Base-by-base conservation (phyloP, 2,888 invertebrate species). In the Bedellia somnulentella region DNA sequence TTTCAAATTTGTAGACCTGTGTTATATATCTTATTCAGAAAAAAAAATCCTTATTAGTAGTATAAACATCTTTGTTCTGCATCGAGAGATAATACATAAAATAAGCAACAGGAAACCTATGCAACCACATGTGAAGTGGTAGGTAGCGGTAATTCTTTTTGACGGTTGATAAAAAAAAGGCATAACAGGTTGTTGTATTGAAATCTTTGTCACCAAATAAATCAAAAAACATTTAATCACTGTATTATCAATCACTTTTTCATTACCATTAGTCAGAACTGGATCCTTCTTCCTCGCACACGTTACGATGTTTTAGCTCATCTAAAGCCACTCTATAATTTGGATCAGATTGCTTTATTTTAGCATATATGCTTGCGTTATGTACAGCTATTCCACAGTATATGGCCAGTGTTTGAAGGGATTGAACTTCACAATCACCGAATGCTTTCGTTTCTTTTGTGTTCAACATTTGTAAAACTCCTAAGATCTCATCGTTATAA, bases 111-210 rank as follows among this genome's bases (percentile, higher is more conserved):
- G 89, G 84, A 79, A 91, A 92, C 1, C 89, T 92, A 49, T 93
- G 92, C 14, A 86, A 85, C 83, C 91, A 93, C 55, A 92, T 93
- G 53, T 93, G 92, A 50, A 92, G 92, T 0, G 90, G 88, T 1
- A 91, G 89, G 15, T 82, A 70, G 5, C 92, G 75, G 52, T 93
- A 92, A 62, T 92, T 92, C 57, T 90, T 92, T 49, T 84, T 81
- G 3, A 92, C 90, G 0, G 91, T 92, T 41, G 92, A 52, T 2
- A 86, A 82, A 49, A 92, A 93, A 31, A 84, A 75, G 15, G 84
- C 78, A 30, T 91, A 54, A 28, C 82, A 82, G 38, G 80, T 80
- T n/a, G n/a, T n/a, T 14, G 78, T 55, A 43, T 91, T 88, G 55
- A 87, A 89, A 23, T 81, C 67, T 1, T 58, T 52, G 30, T 83